Evolutionary conservation across 2,888 invertebrate genomes (phyloP).

Genomic region (Pharmacophagus antenor): DNA sequence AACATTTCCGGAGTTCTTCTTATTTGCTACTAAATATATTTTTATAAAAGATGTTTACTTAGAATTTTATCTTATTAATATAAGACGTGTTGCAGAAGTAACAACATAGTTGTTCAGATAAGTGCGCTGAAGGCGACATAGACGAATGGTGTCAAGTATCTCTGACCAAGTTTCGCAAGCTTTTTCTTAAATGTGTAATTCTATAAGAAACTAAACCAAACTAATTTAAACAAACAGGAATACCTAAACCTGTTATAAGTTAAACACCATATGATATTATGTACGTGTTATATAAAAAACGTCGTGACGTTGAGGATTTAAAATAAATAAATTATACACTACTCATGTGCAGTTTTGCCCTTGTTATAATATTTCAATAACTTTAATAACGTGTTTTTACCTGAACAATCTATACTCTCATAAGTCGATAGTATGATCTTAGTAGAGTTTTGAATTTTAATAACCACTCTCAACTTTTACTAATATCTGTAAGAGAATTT

Average conservation of each 20-base stretch:
- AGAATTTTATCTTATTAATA: too few relatives aligned
- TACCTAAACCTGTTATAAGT: too few relatives aligned
- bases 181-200: slow-evolving; percentile 16
- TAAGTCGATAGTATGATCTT: neutral
- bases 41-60: too few relatives aligned
- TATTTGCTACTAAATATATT: too few relatives aligned
- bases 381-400: too few relatives aligned
- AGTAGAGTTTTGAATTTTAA: neutral
- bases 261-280: too few relatives aligned
- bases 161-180: slow-evolving; percentile 23
- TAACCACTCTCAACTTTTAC: neutral
- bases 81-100: slow-evolving; percentile 19
- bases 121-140: slow-evolving; percentile 11
- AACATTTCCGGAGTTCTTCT: too few relatives aligned
- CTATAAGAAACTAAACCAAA: neutral
- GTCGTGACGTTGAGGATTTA: too few relatives aligned
- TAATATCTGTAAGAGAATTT: neutral
- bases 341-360: too few relatives aligned
- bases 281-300: too few relatives aligned
- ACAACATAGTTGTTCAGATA: slow-evolving; percentile 19
- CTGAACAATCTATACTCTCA: neutral
- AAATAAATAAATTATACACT: too few relatives aligned
- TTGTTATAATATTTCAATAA: too few relatives aligned
- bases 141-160: slow-evolving; percentile 25
- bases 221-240: neutral